Conservation (phyloP, 2,797 vertebrate genomes). For the Coregonus sp. region DNA sequence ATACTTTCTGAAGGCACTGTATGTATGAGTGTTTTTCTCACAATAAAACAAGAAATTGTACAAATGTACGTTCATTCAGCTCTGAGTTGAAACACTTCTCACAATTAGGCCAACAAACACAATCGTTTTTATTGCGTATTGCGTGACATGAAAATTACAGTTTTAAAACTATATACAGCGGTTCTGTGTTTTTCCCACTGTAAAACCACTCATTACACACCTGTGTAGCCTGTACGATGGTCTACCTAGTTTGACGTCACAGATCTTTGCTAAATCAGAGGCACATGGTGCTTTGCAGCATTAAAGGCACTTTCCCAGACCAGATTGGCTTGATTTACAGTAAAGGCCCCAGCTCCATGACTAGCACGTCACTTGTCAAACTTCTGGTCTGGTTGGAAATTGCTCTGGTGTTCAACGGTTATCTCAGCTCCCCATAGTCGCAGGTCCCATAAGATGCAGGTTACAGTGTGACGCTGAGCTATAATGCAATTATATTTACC, state of each 20-base stretch:
- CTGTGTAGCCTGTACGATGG: constrained; percentile 66
- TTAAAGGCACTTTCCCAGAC: constrained; percentile 45
- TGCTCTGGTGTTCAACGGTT: constrained; percentile 43
- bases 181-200: constrained; percentile 65
- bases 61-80: constrained; percentile 42
- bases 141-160: constrained; percentile 57
- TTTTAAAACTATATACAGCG: constrained; percentile 52
- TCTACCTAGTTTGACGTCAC: constrained; percentile 69
- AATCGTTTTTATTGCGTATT: neutral
- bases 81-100: constrained; percentile 32
- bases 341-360: constrained; percentile 48
- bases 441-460: neutral
- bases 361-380: constrained; percentile 49
- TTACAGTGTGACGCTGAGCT: neutral
- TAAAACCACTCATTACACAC: constrained; percentile 52
- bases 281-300: constrained; percentile 51
- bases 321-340: constrained; percentile 52
- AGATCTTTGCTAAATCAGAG: constrained; percentile 56
- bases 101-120: constrained; percentile 47
- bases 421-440: constrained; percentile 43
- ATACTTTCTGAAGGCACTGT: neutral
- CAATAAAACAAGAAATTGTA: constrained; percentile 50
- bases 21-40: constrained; percentile 18
- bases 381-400: constrained; percentile 53
- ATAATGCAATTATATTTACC: neutral